phyloP scores from a whole-genome alignment of 2,888 invertebrate species.

The Hirtodrosophila cameraria region DNA sequence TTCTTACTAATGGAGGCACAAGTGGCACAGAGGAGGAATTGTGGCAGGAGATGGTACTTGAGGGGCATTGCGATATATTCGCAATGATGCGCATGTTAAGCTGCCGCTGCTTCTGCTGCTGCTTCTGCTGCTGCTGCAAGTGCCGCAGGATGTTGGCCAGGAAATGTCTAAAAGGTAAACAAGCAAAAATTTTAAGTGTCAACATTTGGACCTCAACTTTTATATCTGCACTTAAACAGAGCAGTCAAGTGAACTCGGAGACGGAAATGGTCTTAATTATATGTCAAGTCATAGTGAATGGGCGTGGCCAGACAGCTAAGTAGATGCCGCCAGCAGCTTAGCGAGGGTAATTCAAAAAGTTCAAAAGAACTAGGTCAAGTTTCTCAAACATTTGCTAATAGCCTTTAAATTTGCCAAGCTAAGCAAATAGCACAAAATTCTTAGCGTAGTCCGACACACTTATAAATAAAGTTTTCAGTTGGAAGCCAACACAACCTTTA shows the following conservation, averaged over 20 bases:
- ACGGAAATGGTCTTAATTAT: constrained; percentile 44
- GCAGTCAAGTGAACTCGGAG: constrained; percentile 17
- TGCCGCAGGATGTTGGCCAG: constrained; percentile 56
- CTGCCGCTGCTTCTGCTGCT: constrained; percentile 2
- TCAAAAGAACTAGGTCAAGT: neutral
- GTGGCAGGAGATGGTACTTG: neutral
- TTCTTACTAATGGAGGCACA: constrained; percentile 11
- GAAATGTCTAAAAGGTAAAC: constrained; percentile 58
- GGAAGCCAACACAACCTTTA: constrained; percentile 13
- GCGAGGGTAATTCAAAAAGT: constrained; percentile 30
- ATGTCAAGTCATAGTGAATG: constrained; percentile 45
- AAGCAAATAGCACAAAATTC: constrained; percentile 1
- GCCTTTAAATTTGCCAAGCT: no score
- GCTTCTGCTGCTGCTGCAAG: constrained; percentile 22
- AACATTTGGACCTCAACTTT: constrained; percentile 54
- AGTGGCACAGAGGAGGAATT: no score
- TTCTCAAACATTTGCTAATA: no score
- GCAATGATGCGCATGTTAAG: constrained; percentile 15
- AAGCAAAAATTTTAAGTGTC: constrained; percentile 50
- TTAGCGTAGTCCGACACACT: neutral
- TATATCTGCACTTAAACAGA: constrained; percentile 46
- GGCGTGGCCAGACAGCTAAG: constrained; percentile 35
- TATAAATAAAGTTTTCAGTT: constrained; percentile 6
- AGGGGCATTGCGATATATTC: constrained; percentile 13
- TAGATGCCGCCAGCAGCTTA: constrained; percentile 23